Evolutionary conservation across 2,888 invertebrate species (phyloP), one percentile per base, ranked within the genome.

Genomic region (Dyspetes luteomarginatus): DNA sequence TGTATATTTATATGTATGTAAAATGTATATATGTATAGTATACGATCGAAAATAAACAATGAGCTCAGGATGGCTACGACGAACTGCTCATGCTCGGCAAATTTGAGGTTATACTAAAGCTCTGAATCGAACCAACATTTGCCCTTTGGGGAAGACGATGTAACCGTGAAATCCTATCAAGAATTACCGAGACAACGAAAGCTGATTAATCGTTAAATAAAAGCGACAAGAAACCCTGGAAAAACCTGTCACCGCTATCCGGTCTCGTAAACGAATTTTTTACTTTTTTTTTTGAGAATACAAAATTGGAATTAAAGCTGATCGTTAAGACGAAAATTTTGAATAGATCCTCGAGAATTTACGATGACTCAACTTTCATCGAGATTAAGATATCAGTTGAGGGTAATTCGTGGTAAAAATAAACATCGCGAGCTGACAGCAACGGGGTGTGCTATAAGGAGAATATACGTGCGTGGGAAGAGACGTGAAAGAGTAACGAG

Each of bases 351-450:
- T 15, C 4, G 19, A 4, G 22, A 45, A 43, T n/a, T 17, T n/a
- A 12, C 22, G 55, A 48, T 24, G 2, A 5, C 22, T 56, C 45
- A 26, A 15, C 12, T 7, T 55, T 28, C 28, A 12, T 28, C 41
- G 26, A 1, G n/a, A 73, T 45, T 22, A 28, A 9, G 48, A 50
- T 52, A 9, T 15, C 52, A 19, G 1, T 67, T 15, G 45, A 1
- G 41, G 26, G 12, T 12, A 36, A 77, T 71, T 64, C 36, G 41
- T 15, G 36, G 75, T 74, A 78, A 82, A 83, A 82, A 85, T 85
- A 83, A 83, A 84, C 80, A 82, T 64, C 55, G 60, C 76, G 78
- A 82, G 69, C 74, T 83, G 86, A 85, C 85, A 84, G 78, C 56
- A 71, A 19, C 76, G 73, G 69, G 77, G 81, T 69, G 68, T 68